phyloP scores from a whole-genome alignment of 2,888 invertebrate genomes.

The Polylopha cassiicola region DNA sequence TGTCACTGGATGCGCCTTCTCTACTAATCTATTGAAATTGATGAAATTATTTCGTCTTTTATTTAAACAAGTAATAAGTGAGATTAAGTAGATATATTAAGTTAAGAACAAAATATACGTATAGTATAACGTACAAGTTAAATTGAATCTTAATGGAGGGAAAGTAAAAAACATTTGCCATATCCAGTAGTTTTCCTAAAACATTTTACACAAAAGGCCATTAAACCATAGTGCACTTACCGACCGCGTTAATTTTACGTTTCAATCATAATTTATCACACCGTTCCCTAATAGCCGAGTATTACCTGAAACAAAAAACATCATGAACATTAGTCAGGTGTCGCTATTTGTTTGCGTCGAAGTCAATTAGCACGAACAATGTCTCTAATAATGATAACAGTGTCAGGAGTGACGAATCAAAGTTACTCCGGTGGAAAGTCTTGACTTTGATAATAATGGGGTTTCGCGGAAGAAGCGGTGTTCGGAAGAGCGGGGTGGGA shows the following conservation, averaged over 20 bases:
- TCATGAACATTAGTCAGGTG: conserved; percentile 55
- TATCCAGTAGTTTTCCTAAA: no score
- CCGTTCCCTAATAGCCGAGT: conserved; percentile 8
- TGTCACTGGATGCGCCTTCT: background rate
- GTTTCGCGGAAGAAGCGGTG: conserved; percentile 52
- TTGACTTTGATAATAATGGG: conserved; percentile 73
- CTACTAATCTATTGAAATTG: no score
- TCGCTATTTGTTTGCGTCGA: conserved; percentile 59
- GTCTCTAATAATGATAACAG: conserved; percentile 69
- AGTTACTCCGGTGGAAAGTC: conserved; percentile 68
- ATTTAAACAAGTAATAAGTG: no score
- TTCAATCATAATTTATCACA: conserved; percentile 17
- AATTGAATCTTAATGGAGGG: no score
- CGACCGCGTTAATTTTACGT: conserved; percentile 7
- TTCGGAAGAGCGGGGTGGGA: conserved; percentile 32
- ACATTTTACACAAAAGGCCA: background rate
- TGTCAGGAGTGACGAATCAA: conserved; percentile 70
- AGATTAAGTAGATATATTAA: no score
- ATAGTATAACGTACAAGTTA: no score
- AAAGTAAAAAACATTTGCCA: no score
- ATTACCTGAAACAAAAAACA: conserved; percentile 71
- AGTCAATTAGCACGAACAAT: conserved; percentile 65
- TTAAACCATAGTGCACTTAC: conserved; percentile 9
- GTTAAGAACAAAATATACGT: no score
- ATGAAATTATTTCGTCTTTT: no score